A percentile compares a stretch with the other conserved stretches of the same genome.
phyloP scores from a whole-genome alignment of 2,888 invertebrate genomes.

The Ellobium chinense region DNA sequence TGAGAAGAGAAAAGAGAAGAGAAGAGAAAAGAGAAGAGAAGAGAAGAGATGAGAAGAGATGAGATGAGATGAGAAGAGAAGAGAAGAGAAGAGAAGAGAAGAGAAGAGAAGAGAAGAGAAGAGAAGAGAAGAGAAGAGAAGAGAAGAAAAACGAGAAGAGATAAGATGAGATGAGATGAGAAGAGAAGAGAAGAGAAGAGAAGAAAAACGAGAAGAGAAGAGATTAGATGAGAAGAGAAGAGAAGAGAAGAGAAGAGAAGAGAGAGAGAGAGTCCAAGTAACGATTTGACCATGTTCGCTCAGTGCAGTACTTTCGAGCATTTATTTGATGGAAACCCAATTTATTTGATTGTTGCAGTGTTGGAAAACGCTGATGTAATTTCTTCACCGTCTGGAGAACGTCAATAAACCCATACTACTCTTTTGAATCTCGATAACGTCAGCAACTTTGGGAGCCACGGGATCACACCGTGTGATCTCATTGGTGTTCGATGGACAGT shows the following conservation, averaged over 20 bases:
- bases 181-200: background rate
- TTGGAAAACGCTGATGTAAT: too few relatives aligned
- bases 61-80: background rate
- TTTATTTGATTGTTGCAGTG: too few relatives aligned
- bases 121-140: background rate
- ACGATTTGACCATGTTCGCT: too few relatives aligned
- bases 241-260: background rate
- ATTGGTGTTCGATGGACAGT: too few relatives aligned
- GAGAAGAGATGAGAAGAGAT: background rate
- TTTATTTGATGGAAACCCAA: too few relatives aligned
- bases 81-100: background rate
- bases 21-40: background rate
- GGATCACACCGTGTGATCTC: too few relatives aligned
- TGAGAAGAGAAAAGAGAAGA: background rate
- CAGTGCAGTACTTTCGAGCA: too few relatives aligned
- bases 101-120: background rate
- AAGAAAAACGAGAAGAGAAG: background rate
- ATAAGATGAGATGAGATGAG: background rate
- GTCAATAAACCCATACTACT: too few relatives aligned
- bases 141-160: conserved; percentile 1
- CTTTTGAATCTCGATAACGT: too few relatives aligned
- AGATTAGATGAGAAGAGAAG: background rate
- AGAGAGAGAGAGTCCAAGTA: background rate
- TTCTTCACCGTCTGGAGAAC: too few relatives aligned
- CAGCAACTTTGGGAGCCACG: too few relatives aligned